Evolutionary conservation across 2,797 vertebrate genomes (phyloP).

Genomic region (Oryzias sinensis): DNA sequence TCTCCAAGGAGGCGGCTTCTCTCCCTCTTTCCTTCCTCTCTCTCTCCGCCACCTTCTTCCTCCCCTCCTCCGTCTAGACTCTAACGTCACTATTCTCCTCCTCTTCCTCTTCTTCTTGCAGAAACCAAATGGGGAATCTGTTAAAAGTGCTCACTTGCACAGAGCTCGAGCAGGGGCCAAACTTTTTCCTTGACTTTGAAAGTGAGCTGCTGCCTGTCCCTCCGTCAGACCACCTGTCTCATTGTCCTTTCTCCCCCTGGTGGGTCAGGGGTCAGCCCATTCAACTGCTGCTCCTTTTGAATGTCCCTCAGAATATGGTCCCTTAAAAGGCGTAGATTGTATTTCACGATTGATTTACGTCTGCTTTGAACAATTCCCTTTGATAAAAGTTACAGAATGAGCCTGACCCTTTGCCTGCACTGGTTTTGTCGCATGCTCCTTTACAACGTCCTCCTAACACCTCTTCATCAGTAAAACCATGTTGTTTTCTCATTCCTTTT

Average conservation of each 20-base stretch:
- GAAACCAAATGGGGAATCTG: slow-evolving; percentile 90
- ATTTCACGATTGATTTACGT: slow-evolving; percentile 32
- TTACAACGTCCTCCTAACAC: neutral
- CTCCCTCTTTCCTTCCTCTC: slow-evolving; percentile 42
- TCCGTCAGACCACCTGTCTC: slow-evolving; percentile 35
- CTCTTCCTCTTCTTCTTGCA: slow-evolving; percentile 73
- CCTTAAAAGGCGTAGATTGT: slow-evolving; percentile 17
- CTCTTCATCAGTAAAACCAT: no score
- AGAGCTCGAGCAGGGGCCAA: slow-evolving; percentile 93
- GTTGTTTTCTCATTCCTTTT: no score
- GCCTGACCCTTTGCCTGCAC: slow-evolving; percentile 61
- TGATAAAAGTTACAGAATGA: slow-evolving; percentile 29
- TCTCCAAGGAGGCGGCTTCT: slow-evolving; percentile 16
- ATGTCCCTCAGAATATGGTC: slow-evolving; percentile 11
- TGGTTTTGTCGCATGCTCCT: slow-evolving; percentile 27
- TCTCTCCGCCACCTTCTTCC: slow-evolving; percentile 38
- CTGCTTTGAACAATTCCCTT: slow-evolving; percentile 6
- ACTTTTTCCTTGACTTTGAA: slow-evolving; percentile 97
- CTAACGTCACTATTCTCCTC: slow-evolving; percentile 2
- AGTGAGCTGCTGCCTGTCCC: slow-evolving; percentile 81
- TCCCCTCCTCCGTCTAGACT: slow-evolving; percentile 14
- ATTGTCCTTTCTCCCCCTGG: neutral
- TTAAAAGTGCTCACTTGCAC: slow-evolving; percentile 95
- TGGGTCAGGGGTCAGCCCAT: slow-evolving; percentile 52
- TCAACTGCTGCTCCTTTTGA: slow-evolving; percentile 28